Evolutionary conservation across 2,113 vertebrate species (phyloP), one percentile per base, ranked within the genome.

Genomic region (Pseudopodoces humilis): DNA sequence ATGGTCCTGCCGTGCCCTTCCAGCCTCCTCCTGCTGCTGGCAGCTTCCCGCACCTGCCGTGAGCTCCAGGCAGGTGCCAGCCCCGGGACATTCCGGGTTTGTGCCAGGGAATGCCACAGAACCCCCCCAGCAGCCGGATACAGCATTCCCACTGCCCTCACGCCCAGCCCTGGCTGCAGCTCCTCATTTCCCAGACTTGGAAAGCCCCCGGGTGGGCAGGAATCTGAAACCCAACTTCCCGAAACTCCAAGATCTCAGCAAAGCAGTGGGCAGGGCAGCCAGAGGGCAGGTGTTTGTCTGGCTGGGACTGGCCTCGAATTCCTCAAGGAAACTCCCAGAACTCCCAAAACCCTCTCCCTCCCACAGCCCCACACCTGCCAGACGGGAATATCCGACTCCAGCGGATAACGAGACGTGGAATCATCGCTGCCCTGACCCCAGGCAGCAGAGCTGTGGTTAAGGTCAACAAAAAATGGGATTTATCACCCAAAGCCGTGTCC

Each of bases 241-340:
- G 23, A 71, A 84, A 44, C 24, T 44, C 46, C 43, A 8, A 59
- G 52, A 63, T 2, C 27, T 0, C 2, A 68, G 59, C 55, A 22
- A 43, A 53, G 13, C 15, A 22, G 2, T 0, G 5, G 55, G 13
- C 27, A 62, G 43, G 14, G 23, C 44, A 18, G 67, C n/a, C 19
- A 20, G 1, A n/a, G 60, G 60, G 37, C 75, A 75, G 25, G 19
- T 9, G 13, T 33, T 72, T 30, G 46, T 33, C 76, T 30, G 46
- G 19, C 64, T 41, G 7, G 20, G 18, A 37, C 6, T 1, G 7
- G 24, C 17, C 3, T 0, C 0, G 0, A 28, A 4, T 74, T 83
- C 86, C 81, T 9, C 69, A 30, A 3, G 52, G 39, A 65, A 90
- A 31, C 55, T 49, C 59, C 30, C 15, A 8, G 33, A 69, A 59